Evolutionary conservation across 2,888 invertebrate genomes (phyloP), one percentile per base, ranked within the genome.

Genomic region (Pachydiplax longipennis): DNA sequence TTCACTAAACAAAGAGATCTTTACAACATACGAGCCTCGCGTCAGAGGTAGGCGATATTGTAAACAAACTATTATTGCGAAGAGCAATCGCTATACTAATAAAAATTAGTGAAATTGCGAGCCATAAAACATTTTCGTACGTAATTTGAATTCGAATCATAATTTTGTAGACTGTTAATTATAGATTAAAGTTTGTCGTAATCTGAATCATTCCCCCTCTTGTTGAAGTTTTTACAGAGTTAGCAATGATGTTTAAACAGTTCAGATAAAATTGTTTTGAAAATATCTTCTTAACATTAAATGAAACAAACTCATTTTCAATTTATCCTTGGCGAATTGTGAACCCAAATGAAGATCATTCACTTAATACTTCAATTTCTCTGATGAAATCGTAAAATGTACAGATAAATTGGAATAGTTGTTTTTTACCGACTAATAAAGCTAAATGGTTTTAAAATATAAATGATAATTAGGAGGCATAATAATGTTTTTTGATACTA

Each of bases 401-500:
- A 73, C 73, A 73, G 31, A 31, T 73, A 73, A 31, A 73, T n/a
- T 73, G 73, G 31, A 73, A 73, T 73, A 25, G 73, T 73, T 73
- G 73, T 73, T 73, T 73, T 73, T 25, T 73, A 73, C 73, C 31
- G 31, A 73, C 25, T 73, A 31, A 73, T 73, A 31, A 73, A 31
- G 31, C 13, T 73, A 73, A 73, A 31, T 73, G 73, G 73, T 73
- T 73, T 13, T 73, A 10, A 73, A 73, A 73, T 83, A 37, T 15
- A 87, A 61, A 61, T 61, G 82, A n/a, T 58, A 65, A 61, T 61
- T 61, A 81, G 40, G n/a, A 81, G 35, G 37, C 35, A 87, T 87
- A 61, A 61, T 87, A 61, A 61, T 83, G 83, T 87, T 87, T 87
- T 44, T 87, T 87, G 87, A 87, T 87, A 87, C 87, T 87, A 87